Evolutionary conservation across 2,113 vertebrate species (phyloP).

Genomic region (Hemichromis elongatus): DNA sequence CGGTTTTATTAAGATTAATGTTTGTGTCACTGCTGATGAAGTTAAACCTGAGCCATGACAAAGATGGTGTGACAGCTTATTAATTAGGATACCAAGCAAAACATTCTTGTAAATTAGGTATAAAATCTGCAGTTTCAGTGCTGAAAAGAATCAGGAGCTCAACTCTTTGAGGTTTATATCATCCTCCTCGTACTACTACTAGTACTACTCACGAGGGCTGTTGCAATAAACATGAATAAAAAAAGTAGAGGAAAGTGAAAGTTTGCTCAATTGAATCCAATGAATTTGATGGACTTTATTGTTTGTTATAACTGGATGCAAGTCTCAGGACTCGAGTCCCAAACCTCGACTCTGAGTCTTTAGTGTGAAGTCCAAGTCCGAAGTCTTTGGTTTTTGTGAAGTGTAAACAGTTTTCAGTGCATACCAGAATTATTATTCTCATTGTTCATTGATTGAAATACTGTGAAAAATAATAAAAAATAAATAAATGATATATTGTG

Average conservation of each 20-base stretch:
- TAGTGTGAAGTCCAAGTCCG: neutral
- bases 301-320: neutral
- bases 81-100: accelerated
- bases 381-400: neutral
- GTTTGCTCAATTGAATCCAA: accelerated
- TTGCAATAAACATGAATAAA: neutral
- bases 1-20: neutral
- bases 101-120: accelerated
- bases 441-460: neutral
- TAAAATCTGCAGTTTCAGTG: neutral
- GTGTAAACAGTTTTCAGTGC: accelerated
- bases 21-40: accelerated
- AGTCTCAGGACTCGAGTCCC: accelerated
- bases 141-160: too few relatives aligned
- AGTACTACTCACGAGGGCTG: too few relatives aligned
- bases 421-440: neutral
- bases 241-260: neutral
- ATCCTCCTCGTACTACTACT: too few relatives aligned
- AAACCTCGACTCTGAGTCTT: neutral
- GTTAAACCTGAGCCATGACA: neutral
- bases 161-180: too few relatives aligned
- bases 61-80: accelerated
- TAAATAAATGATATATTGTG: neutral
- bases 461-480: accelerated
- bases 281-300: neutral